These are phyloP conservation scores for Oryzias celebensis DNA, from an alignment of 2,113 vertebrate species.

Conservation along the genomic window DNA sequence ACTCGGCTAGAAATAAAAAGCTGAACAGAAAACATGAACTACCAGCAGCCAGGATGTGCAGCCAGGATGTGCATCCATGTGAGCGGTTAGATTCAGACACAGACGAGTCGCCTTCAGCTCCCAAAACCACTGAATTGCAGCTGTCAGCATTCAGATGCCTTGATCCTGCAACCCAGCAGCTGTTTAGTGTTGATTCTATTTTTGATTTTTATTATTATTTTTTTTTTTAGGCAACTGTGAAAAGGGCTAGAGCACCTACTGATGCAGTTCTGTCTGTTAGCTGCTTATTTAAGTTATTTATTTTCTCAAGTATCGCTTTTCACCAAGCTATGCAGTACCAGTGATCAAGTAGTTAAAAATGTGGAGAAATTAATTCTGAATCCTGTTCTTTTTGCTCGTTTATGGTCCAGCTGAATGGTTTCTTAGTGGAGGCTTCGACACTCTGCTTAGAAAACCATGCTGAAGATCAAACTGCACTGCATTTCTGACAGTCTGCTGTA, in stretches of 20 bases:
- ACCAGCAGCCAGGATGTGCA: too few species aligned
- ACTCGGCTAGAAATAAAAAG: too few species aligned
- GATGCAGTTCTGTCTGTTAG: slow-evolving; percentile 47
- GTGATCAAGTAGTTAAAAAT: slow-evolving; percentile 55
- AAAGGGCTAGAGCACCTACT: slow-evolving; percentile 76
- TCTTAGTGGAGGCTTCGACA: too few species aligned
- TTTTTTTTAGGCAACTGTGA: slow-evolving; percentile 59
- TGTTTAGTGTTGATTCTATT: background rate
- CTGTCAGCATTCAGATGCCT: slow-evolving; percentile 15
- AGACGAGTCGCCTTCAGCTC: background rate
- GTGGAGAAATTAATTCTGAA: slow-evolving; percentile 17
- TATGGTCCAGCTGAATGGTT: too few species aligned
- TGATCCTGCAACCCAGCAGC: slow-evolving; percentile 14
- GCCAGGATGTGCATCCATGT: background rate
- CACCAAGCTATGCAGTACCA: slow-evolving; percentile 66
- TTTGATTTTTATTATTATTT: slow-evolving; percentile 6
- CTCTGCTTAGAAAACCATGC: too few species aligned
- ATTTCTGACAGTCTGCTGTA: too few species aligned
- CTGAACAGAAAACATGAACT: too few species aligned
- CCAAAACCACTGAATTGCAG: background rate
- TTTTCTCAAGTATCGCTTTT: slow-evolving; percentile 49
- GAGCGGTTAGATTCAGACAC: background rate
- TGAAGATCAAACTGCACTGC: too few species aligned
- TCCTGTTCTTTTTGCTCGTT: slow-evolving; percentile 3
- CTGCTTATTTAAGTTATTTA: slow-evolving; percentile 57